Base-by-base conservation (phyloP, 1,140 invertebrate genomes). In the Mactra quadrangularis region DNA sequence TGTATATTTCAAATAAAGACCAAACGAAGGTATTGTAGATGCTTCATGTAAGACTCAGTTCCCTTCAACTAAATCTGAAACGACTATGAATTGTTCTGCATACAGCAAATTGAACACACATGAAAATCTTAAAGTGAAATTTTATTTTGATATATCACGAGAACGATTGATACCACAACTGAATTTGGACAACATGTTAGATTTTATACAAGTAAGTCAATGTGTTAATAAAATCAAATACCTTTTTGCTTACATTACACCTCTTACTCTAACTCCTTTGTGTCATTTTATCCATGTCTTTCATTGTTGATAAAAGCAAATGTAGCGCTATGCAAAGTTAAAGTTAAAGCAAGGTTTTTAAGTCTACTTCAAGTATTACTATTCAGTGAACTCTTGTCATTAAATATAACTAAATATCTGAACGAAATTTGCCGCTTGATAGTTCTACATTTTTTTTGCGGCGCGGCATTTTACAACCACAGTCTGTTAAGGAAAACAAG, bases 71-170 rank as follows among this genome's bases (percentile, higher is more conserved):
- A 29, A 47, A 9, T 38, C 59, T 0, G 29, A 41, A 15, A 78
- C 76, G 11, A 13, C 13, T 9, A 55, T 66, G 0, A 35, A 50
- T 2, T 78, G 76, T 29, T 53, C 62, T 1, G 76, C 76, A 1
- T 45, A 78, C n/a, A 68, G 45, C 29, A 78, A 68, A 29, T 62
- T 78, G 1, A 62, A 78, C 22, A 47, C 33, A 25, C 66, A 78
- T 64, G 76, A 78, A 45, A 78, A 78, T 25, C 31, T 78, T 15
- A 66, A 68, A 41, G 57, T 78, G 4, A 66, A 52, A 33, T 35
- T 45, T n/a, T 55, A 53, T 17, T 78, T 68, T 38, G 76, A 78
- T 27, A 55, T 68, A 33, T 68, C 60, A 17, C 35, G 45, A 31
- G 27, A 33, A 7, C 45, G 47, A 11, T 62, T 78, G 19, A 66